phyloP scores from a whole-genome alignment of 2,113 vertebrate genomes.

The Zosterops lateralis region DNA sequence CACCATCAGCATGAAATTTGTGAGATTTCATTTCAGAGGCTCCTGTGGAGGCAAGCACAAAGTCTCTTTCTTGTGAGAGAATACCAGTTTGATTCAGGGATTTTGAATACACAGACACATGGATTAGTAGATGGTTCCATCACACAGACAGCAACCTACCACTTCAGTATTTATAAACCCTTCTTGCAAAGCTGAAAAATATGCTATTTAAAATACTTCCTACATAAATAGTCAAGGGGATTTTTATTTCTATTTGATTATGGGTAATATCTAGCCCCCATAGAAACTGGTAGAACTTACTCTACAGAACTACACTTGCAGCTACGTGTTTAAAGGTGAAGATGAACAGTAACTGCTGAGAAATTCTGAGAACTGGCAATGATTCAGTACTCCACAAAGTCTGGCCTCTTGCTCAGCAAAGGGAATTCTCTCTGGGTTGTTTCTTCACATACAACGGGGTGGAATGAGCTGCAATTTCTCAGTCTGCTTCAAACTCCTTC shows the following conservation, averaged over 20 bases:
- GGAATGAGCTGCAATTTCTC: background rate
- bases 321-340: background rate
- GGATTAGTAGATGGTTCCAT: background rate
- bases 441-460: background rate
- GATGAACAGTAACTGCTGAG: background rate
- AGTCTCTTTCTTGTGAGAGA: background rate
- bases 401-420: background rate
- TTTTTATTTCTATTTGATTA: background rate
- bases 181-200: background rate
- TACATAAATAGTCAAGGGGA: background rate
- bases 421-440: background rate
- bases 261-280: background rate
- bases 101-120: background rate
- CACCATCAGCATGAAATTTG: background rate
- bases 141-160: background rate
- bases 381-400: background rate
- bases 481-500: background rate
- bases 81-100: background rate
- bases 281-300: background rate
- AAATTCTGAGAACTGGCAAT: background rate
- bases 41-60: background rate
- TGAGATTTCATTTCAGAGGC: background rate
- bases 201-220: background rate
- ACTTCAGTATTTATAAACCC: background rate
- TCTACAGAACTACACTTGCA: background rate